Base-by-base conservation (phyloP, 2,113 vertebrate species). In the Tonatia bakeri region DNA sequence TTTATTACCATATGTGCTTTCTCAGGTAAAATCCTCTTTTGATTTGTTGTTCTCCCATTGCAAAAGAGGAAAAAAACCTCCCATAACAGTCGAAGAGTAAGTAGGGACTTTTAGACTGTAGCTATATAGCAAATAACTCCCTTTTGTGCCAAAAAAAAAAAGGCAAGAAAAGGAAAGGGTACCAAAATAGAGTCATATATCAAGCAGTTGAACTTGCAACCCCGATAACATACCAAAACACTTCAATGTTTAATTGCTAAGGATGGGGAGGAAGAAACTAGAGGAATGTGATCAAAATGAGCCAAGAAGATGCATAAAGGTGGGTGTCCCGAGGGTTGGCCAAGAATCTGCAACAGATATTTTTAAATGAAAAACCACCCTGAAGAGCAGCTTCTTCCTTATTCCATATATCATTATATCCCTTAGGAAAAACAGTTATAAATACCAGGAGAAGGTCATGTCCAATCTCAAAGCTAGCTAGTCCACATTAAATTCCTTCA, bases 131-230 rank as follows among this genome's bases (percentile, higher is more conserved):
- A 96, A 96, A 96, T 76, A 61, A 79, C 72, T 91, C 85, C 88
- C 38, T 94, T 93, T 91, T 75, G 54, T 90, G 45, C 45, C 45
- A 88, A 80, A 67, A 56, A 40, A 64, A 43, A 80, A 73, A 69
- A 64, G 33, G 43, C 31, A 72, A 64, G 67, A 59, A 77, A 69
- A 47, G 59, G 33, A 84, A 81, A 84, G 84, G 90, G 90, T 79
- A 87, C 43, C 64, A 59, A 70, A 94, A 97, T 79, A 93, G 94
- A 96, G 95, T 94, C 95, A 96, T 92, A 90, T 38, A 97, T 96
- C 93, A 96, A 87, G 80, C 90, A 95, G 92, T 36, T 97, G 92
- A 97, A 97, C 96, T 96, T 93, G 67, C 73, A 96, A 96, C 94
- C 90, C 91, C 2, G 47, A 77, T 97, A 97, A 96, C 83, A 91